These are phyloP conservation scores for Lagorchestes hirsutus DNA, from an alignment of 2,797 vertebrate species.

Conservation along the genomic window DNA sequence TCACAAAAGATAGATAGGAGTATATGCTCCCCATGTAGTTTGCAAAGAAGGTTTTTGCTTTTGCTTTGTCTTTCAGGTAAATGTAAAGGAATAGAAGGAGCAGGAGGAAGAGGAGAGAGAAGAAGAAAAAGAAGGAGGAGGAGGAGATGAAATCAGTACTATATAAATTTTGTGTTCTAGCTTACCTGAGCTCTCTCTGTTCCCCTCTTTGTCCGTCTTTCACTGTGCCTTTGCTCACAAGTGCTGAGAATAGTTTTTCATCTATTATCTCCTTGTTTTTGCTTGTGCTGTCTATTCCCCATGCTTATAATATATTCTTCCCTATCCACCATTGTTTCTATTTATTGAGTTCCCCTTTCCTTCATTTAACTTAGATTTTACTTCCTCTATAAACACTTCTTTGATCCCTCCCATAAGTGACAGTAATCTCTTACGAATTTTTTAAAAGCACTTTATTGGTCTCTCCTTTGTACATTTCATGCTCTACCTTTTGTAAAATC, in stretches of 20 bases:
- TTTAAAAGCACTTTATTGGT: background rate
- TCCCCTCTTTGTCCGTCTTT: background rate
- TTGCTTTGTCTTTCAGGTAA: too few relatives aligned
- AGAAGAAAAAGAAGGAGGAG: too few relatives aligned
- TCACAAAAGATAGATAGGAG: too few relatives aligned
- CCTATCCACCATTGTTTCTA: background rate
- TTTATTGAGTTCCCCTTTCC: background rate
- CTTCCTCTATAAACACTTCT: background rate
- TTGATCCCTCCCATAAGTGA: background rate
- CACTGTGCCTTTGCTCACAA: background rate
- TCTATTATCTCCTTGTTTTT: background rate
- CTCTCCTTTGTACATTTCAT: background rate
- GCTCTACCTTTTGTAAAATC: background rate
- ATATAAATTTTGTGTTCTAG: background rate
- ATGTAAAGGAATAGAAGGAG: too few relatives aligned
- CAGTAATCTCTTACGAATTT: background rate
- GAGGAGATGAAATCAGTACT: background rate
- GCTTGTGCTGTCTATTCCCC: background rate
- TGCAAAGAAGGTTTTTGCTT: too few relatives aligned
- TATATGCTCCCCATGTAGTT: too few relatives aligned
- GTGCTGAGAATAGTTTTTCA: background rate
- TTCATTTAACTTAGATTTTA: background rate
- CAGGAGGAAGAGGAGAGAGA: too few relatives aligned
- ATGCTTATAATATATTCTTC: background rate
- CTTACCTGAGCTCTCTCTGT: background rate